Evolutionary conservation across 64 coral and sea anemone genomes (phyloP), one percentile per base, ranked within the genome.

Genomic region (Cladopsammia gracilis): DNA sequence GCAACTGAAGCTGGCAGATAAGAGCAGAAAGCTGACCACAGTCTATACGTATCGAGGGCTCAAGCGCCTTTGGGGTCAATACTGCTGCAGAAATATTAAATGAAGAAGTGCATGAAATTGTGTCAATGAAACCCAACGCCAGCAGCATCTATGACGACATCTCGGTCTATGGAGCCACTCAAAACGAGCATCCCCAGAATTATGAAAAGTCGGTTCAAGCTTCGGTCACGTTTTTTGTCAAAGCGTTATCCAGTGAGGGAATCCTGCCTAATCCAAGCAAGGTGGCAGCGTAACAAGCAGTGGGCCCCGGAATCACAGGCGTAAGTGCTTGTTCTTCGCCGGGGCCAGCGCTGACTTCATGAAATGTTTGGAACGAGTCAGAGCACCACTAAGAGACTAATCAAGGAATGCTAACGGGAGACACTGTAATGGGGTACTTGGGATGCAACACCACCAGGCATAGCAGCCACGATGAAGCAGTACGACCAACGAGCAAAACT

Each of bases 21-120:
- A 91, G 12, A 82, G 77, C 22, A 82, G 76, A 25, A 82, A 90
- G 26, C 66, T 91, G 3, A 91, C 89, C 48, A 91, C 89, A 0
- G 62, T 91, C 19, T 92, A 85, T 51, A 92, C 66, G 8, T 79
- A 47, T 16, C 56, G 49, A 75, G 90, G 90, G 49, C 54, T 85
- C 19, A 64, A 76, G n/a, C 79, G 90, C 25, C 34, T 92, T 92
- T 48, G 69, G 90, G 12, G 78, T 92, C 78, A 85, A 92, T 53
- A 92, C 79, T 46, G 79, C 25, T 25, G 50, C 71, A 77, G 90
- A 92, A 47, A 92, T 76, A 0, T 92, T 92, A 10, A 92, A 77
- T 25, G 9, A 92, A 53, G 90, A 92, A 46, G 81, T 92, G 49
- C 48, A 81, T 2, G 77, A 86, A 53, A 13, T 92, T 5, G 53